A percentile compares a stretch with the other conserved stretches of the same genome.
Evolutionary conservation across 2,113 vertebrate genomes (phyloP).

Genomic region (Crotalus tigris): DNA sequence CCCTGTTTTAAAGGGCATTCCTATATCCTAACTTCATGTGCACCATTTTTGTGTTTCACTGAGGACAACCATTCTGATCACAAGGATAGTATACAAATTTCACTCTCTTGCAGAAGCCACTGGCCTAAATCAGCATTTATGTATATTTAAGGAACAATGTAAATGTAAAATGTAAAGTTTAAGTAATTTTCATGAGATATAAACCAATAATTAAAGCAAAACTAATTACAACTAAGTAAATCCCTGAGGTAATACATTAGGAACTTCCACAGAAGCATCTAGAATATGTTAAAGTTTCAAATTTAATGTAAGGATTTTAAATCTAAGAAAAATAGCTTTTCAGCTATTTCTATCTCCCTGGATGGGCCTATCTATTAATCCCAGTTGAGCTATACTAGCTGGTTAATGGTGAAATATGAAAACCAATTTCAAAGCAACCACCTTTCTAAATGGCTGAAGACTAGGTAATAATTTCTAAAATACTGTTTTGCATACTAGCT

Average conservation of each 20-base stretch:
- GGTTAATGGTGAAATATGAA: not conserved
- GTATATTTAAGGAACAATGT: not conserved
- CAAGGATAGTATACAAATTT: not conserved
- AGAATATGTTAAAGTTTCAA: not conserved
- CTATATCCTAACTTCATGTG: not conserved
- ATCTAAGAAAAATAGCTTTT: not conserved
- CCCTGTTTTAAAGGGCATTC: not conserved
- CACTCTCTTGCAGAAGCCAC: not conserved
- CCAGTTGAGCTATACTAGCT: not conserved
- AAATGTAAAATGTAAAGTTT: conserved; percentile 8
- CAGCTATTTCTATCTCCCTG: not conserved
- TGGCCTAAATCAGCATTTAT: not conserved
- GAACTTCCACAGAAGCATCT: not conserved
- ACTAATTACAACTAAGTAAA: conserved; percentile 21
- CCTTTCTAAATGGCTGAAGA: not conserved
- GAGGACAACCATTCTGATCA: not conserved
- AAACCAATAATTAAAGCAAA: conserved; percentile 17
- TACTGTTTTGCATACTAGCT: not conserved
- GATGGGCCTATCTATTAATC: not conserved
- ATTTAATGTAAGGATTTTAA: not conserved
- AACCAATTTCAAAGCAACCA: not conserved
- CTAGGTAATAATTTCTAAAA: not conserved
- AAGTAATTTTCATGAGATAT: conserved; percentile 29
- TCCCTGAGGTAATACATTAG: not conserved
- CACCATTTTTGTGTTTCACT: not conserved